phyloP scores from a whole-genome alignment of 1,140 invertebrate genomes.

The Orius insidiosus region DNA sequence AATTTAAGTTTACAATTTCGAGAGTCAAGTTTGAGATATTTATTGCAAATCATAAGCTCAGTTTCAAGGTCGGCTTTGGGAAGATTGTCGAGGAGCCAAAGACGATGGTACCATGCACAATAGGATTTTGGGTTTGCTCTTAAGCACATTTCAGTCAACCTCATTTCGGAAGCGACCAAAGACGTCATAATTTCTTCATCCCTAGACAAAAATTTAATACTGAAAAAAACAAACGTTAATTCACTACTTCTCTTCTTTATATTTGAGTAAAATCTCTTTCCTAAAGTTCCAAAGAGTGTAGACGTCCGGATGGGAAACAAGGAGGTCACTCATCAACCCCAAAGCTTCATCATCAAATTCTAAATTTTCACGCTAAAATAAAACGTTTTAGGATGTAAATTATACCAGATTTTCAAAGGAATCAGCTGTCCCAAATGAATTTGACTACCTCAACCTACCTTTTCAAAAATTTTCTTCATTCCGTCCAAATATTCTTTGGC shows the following conservation, averaged over 20 bases:
- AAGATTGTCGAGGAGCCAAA: conserved; percentile 67
- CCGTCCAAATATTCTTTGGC: conserved; percentile 46
- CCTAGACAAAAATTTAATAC: neutral
- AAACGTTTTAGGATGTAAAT: no score
- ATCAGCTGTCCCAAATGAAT: no score
- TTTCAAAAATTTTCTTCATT: conserved; percentile 42
- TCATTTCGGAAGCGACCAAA: conserved; percentile 49
- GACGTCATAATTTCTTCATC: conserved; percentile 2
- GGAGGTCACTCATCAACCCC: conserved; percentile 48
- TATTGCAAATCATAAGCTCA: conserved; percentile 70
- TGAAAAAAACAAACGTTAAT: neutral
- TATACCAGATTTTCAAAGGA: no score
- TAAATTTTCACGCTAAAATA: conserved; percentile 36
- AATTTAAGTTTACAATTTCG: conserved; percentile 70
- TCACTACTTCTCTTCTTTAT: conserved; percentile 27
- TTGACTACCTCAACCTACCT: no score
- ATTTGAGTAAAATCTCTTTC: conserved; percentile 51
- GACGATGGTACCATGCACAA: conserved; percentile 81
- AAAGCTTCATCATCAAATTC: conserved; percentile 61
- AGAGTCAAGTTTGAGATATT: conserved; percentile 79
- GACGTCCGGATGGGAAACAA: conserved; percentile 73
- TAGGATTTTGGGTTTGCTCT: conserved; percentile 84
- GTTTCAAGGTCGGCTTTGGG: conserved; percentile 59
- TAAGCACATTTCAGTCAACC: conserved; percentile 65
- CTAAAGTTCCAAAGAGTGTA: conserved; percentile 89